Conservation (phyloP, 2,888 invertebrate species). For the Lasioglossum morio region DNA sequence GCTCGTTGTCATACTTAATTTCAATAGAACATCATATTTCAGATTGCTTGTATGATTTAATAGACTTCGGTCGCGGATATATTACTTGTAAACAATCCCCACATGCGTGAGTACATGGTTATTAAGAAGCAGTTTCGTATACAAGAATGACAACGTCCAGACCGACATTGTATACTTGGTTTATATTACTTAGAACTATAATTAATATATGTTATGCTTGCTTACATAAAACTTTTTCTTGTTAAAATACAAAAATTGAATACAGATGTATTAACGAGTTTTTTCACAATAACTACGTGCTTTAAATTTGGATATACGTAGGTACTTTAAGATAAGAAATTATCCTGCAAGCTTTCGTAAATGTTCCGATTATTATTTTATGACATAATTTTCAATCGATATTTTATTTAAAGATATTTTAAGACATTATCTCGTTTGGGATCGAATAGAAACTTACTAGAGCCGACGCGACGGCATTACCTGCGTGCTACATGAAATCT, state of each 20-base stretch:
- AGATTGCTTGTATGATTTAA: background rate
- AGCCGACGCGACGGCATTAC: background rate
- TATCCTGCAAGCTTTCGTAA: background rate
- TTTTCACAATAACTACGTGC: background rate
- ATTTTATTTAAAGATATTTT: background rate
- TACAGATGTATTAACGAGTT: background rate
- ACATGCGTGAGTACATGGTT: background rate
- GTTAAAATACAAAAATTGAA: background rate
- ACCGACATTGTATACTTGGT: background rate
- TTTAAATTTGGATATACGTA: background rate
- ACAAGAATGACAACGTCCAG: background rate
- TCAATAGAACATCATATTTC: background rate
- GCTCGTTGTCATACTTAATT: background rate
- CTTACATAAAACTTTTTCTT: background rate
- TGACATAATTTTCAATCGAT: background rate
- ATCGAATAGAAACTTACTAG: background rate
- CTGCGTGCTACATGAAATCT: background rate
- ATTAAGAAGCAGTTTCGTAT: background rate
- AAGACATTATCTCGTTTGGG: background rate
- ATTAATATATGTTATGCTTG: background rate
- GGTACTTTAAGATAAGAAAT: background rate
- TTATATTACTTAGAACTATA: background rate
- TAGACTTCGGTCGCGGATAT: background rate
- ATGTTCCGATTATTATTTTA: background rate
- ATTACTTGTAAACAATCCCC: background rate